These are phyloP conservation scores for Drosophila jambulina DNA, from an alignment of 1,140 invertebrate genomes.

Conservation along the genomic window DNA sequence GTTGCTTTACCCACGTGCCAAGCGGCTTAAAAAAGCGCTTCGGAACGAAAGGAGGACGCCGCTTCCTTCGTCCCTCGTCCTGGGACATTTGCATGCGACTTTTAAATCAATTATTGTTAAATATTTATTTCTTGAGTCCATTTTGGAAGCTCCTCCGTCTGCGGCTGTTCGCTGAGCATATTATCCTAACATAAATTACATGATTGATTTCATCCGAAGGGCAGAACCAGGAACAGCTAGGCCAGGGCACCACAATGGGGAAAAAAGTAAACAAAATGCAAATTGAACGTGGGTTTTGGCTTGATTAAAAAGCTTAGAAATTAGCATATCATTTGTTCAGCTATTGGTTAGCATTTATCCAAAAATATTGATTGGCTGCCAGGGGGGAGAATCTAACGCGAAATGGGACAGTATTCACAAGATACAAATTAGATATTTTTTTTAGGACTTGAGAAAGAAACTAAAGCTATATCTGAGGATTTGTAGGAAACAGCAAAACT, in stretches of 20 bases:
- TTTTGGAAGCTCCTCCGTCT: slow-evolving; percentile 35
- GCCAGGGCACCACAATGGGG: slow-evolving; percentile 52
- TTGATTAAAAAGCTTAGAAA: slow-evolving; percentile 81
- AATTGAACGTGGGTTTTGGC: slow-evolving; percentile 60
- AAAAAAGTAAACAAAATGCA: slow-evolving; percentile 81
- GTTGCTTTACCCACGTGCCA: slow-evolving; percentile 78
- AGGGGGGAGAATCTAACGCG: background rate
- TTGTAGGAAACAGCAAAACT: too few relatives aligned
- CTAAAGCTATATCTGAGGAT: background rate
- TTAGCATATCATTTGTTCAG: slow-evolving; percentile 78
- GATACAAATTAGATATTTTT: background rate
- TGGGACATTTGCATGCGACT: slow-evolving; percentile 77
- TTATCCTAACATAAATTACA: slow-evolving; percentile 83
- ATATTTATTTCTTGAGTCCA: slow-evolving; percentile 82
- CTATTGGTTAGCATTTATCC: slow-evolving; percentile 54
- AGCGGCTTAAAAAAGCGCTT: slow-evolving; percentile 66
- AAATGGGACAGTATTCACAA: background rate
- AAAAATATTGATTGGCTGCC: slow-evolving; percentile 60
- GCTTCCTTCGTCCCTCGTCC: slow-evolving; percentile 26
- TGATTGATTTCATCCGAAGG: slow-evolving; percentile 79
- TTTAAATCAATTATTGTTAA: slow-evolving; percentile 84
- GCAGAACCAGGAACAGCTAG: slow-evolving; percentile 34
- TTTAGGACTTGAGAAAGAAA: background rate
- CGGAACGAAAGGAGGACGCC: slow-evolving; percentile 15
- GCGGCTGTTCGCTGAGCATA: slow-evolving; percentile 47